These are phyloP conservation scores for Tapirus indicus DNA, from an alignment of 2,797 vertebrate species.

Conservation along the genomic window DNA sequence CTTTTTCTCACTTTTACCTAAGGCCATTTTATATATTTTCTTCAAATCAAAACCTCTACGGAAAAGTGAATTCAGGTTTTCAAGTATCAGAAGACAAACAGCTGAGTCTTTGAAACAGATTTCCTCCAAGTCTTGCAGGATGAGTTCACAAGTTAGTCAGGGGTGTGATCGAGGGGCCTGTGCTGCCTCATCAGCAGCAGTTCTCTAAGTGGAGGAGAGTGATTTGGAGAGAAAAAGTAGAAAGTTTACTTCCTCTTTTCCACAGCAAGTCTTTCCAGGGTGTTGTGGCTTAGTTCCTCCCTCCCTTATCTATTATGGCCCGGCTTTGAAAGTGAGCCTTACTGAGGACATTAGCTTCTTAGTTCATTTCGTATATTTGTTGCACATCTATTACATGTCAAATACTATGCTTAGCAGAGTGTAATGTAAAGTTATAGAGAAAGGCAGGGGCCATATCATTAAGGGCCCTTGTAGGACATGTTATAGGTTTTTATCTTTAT, in stretches of 20 bases:
- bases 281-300: not conserved
- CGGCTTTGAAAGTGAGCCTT: not conserved
- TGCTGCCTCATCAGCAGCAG: fast-evolving
- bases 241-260: not conserved
- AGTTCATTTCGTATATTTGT: not conserved
- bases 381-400: not conserved
- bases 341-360: not conserved
- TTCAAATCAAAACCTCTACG: not conserved
- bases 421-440: not conserved
- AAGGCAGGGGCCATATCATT: not conserved
- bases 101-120: not conserved
- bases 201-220: not conserved
- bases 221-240: not conserved
- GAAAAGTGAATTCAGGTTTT: slow-evolving; percentile 32
- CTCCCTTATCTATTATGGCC: not conserved
- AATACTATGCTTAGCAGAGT: not conserved
- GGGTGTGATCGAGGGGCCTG: not conserved
- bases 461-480: not conserved
- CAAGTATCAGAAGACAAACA: not conserved
- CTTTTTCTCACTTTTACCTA: not conserved
- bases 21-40: not conserved
- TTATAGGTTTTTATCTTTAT: not conserved
- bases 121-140: not conserved
- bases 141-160: not conserved
- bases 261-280: not conserved